These are phyloP conservation scores for Apamea monoglypha DNA, from an alignment of 2,888 invertebrate genomes.

Conservation along the genomic window DNA sequence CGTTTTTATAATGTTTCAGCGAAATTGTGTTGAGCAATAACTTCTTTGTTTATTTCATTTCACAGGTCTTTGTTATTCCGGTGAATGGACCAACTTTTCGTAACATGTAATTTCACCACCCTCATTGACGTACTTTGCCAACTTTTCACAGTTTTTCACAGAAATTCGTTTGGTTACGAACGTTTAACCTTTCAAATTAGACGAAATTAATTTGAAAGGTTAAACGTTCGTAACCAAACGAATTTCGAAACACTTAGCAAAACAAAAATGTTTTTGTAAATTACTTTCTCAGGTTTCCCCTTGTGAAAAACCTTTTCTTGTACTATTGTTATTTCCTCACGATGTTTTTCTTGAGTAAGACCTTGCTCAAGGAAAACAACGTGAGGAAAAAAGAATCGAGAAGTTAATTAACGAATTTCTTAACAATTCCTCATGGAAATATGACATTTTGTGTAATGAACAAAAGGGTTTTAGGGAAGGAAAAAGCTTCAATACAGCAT, in stretches of 20 bases:
- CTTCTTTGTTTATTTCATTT: background rate
- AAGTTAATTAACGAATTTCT: too few relatives aligned
- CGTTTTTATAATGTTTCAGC: background rate
- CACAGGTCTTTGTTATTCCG: background rate
- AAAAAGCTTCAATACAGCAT: too few relatives aligned
- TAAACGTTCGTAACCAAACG: background rate
- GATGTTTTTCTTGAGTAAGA: too few relatives aligned
- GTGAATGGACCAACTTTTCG: background rate
- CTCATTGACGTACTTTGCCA: background rate
- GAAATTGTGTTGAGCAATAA: background rate
- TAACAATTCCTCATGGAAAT: too few relatives aligned
- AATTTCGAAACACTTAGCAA: background rate
- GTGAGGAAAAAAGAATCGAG: background rate
- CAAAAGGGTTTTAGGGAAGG: too few relatives aligned
- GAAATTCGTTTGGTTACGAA: too few relatives aligned
- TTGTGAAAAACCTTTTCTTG: background rate
- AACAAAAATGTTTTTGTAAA: background rate
- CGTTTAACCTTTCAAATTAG: too few relatives aligned
- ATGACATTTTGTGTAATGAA: too few relatives aligned
- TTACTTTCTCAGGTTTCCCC: background rate
- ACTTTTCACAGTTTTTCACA: background rate
- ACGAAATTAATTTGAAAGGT: too few relatives aligned
- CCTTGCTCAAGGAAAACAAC: background rate
- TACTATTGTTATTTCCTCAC: background rate
- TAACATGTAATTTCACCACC: background rate